These are phyloP conservation scores for Leptinotarsa juncta DNA, from an alignment of 2,888 invertebrate genomes.

Conservation along the genomic window DNA sequence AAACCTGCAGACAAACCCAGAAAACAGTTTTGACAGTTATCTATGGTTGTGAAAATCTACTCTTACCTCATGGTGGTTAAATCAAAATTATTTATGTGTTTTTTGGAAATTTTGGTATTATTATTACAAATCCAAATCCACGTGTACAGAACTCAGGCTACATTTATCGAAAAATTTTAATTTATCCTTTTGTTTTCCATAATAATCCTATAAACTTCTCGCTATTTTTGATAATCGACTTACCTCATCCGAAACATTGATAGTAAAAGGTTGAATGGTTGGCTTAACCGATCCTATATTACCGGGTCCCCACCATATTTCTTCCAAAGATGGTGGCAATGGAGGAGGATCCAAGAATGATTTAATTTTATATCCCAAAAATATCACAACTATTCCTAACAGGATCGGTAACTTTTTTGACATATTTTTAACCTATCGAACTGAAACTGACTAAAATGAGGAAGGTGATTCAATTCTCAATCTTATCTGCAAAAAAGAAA, in stretches of 20 bases:
- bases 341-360: slow-evolving; percentile 33
- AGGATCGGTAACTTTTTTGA: slow-evolving; percentile 13
- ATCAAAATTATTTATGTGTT: too few species aligned
- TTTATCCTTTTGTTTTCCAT: too few species aligned
- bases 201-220: too few species aligned
- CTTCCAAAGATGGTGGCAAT: slow-evolving; percentile 52
- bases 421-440: slow-evolving; percentile 13
- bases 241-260: slow-evolving; percentile 73
- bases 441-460: neutral
- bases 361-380: slow-evolving; percentile 28
- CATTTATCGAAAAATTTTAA: too few species aligned
- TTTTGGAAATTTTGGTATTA: too few species aligned
- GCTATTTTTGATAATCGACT: slow-evolving; percentile 35
- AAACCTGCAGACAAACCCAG: too few species aligned
- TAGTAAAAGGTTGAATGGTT: slow-evolving; percentile 70
- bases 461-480: neutral
- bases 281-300: slow-evolving; percentile 66
- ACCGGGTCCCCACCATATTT: slow-evolving; percentile 73
- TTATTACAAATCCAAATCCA: too few species aligned
- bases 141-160: too few species aligned
- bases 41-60: too few species aligned
- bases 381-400: slow-evolving; percentile 9
- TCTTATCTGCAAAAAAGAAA: too few species aligned
- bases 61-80: too few species aligned
- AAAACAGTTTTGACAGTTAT: too few species aligned